These are phyloP conservation scores for Grallaria varia DNA, from an alignment of 2,113 vertebrate genomes.

Conservation along the genomic window DNA sequence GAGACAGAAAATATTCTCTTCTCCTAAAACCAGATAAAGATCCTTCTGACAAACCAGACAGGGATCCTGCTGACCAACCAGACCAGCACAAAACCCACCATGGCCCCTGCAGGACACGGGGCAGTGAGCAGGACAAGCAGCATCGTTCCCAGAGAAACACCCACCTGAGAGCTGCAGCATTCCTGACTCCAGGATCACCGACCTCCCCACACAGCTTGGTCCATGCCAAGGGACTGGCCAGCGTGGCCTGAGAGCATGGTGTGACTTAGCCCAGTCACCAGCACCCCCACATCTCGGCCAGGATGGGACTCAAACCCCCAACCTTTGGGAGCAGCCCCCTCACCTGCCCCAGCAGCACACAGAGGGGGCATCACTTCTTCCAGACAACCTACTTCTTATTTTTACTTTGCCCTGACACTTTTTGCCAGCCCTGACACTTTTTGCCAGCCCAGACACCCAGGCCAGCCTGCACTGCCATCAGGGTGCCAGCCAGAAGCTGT, in stretches of 20 bases:
- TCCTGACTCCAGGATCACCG: not conserved
- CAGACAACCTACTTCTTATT: not conserved
- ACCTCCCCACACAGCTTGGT: too few relatives aligned
- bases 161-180: not conserved
- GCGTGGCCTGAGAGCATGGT: not conserved
- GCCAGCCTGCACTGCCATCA: not conserved
- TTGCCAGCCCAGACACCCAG: not conserved
- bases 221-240: not conserved
- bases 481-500: not conserved
- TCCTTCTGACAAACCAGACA: not conserved
- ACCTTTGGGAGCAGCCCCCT: not conserved
- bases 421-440: not conserved
- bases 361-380: not conserved
- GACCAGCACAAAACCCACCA: not conserved
- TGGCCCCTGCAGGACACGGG: not conserved
- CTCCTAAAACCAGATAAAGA: not conserved
- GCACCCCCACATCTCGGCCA: not conserved
- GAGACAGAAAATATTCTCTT: not conserved
- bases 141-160: not conserved
- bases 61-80: not conserved
- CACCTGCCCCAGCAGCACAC: not conserved
- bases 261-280: not conserved
- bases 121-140: not conserved
- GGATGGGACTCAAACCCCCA: not conserved
- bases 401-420: not conserved